Evolutionary conservation across 2,888 invertebrate genomes (phyloP).

Genomic region (Drosophila subquinaria): DNA sequence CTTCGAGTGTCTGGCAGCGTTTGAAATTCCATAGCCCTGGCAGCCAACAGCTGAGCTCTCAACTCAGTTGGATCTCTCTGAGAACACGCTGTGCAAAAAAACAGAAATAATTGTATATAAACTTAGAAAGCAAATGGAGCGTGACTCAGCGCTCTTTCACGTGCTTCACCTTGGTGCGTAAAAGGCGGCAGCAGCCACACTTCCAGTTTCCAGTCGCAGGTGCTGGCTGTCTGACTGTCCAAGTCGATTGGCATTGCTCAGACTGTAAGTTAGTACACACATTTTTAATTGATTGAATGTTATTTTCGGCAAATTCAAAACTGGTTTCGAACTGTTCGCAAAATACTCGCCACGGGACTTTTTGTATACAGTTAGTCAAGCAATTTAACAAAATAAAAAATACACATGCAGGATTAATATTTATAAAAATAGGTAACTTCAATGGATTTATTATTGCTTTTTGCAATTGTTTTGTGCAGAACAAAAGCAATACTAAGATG

Average conservation of each 20-base stretch:
- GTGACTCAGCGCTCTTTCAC: slow-evolving; percentile 74
- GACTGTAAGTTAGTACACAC: slow-evolving; percentile 18
- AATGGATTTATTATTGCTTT: too few species aligned
- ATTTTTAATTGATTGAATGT: slow-evolving; percentile 17
- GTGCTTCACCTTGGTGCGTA: slow-evolving; percentile 72
- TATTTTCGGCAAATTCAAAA: slow-evolving; percentile 71
- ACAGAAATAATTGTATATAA: slow-evolving; percentile 17
- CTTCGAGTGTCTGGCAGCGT: slow-evolving; percentile 49
- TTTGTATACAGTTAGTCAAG: slow-evolving; percentile 1
- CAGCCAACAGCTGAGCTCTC: slow-evolving; percentile 52
- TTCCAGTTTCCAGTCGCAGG: slow-evolving; percentile 40
- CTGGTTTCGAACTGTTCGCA: slow-evolving; percentile 43
- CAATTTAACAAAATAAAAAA: too few species aligned
- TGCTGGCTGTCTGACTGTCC: slow-evolving; percentile 7
- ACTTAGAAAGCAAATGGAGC: slow-evolving; percentile 69
- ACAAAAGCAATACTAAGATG: too few species aligned
- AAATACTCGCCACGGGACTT: slow-evolving; percentile 10
- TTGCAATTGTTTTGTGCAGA: too few species aligned
- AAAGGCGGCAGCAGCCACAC: slow-evolving; percentile 64
- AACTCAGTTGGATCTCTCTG: slow-evolving; percentile 32
- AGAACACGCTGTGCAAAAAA: slow-evolving; percentile 38
- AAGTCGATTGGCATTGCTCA: slow-evolving; percentile 41
- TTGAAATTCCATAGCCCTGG: slow-evolving; percentile 42
- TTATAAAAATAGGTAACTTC: too few species aligned
- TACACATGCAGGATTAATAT: neutral